These are phyloP conservation scores for Byasa hedistus DNA, from an alignment of 2,888 invertebrate genomes.

Conservation along the genomic window DNA sequence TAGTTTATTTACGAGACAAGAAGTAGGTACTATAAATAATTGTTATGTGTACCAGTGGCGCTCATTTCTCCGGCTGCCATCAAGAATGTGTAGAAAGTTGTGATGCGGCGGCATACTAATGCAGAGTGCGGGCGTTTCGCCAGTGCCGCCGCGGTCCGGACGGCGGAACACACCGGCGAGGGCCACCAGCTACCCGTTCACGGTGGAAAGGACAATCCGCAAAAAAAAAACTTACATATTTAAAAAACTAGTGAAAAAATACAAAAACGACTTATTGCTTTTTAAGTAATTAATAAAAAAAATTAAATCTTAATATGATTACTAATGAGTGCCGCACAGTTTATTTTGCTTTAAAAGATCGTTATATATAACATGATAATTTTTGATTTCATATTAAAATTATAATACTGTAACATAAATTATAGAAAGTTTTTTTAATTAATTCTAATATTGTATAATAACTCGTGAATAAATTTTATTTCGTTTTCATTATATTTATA, in stretches of 20 bases:
- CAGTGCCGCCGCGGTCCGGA: slow-evolving; percentile 42
- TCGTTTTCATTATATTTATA: not conserved
- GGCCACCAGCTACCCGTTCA: slow-evolving; percentile 1
- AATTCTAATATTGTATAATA: not conserved
- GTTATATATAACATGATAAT: not conserved
- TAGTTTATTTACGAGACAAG: slow-evolving; percentile 11
- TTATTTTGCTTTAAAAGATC: not conserved
- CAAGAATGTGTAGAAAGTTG: slow-evolving; percentile 79
- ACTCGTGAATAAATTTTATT: not conserved
- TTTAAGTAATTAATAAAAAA: not conserved
- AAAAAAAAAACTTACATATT: not conserved
- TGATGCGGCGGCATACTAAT: slow-evolving; percentile 78
- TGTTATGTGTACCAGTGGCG: slow-evolving; percentile 59
- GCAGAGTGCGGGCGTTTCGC: slow-evolving; percentile 57
- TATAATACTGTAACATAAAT: not conserved
- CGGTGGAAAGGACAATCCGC: slow-evolving; percentile 11
- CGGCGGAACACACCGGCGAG: slow-evolving; percentile 26
- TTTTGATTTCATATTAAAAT: not conserved
- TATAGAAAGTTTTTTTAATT: not conserved
- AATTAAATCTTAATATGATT: not conserved
- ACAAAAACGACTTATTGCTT: not conserved
- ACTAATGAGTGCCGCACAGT: not conserved
- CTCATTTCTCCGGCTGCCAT: slow-evolving; percentile 71
- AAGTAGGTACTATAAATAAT: slow-evolving; percentile 36
- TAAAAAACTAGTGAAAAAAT: not conserved